Evolutionary conservation across 2,113 vertebrate genomes (phyloP).

Genomic region (Lucifuga dentata): DNA sequence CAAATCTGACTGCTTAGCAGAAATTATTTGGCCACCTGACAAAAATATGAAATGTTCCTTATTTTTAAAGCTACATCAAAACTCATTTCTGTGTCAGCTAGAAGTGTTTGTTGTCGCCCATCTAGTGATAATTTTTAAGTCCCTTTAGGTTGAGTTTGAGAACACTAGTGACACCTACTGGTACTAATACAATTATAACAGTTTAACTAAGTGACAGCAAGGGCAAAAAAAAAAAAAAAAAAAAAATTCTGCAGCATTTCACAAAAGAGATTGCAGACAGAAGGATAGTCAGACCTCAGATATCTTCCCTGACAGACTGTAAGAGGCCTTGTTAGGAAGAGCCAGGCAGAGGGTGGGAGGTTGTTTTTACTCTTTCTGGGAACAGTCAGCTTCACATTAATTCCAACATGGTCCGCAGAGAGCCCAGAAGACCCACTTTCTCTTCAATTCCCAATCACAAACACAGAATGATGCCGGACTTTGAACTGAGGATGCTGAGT

Average conservation of each 20-base stretch:
- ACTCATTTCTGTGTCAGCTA: no score
- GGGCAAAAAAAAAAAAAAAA: no score
- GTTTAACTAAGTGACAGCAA: neutral
- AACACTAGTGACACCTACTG: no score
- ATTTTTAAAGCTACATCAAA: no score
- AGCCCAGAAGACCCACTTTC: conserved; percentile 57
- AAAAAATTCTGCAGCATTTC: conserved; percentile 1
- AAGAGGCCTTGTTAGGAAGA: conserved; percentile 36
- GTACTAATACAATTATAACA: no score
- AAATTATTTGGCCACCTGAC: no score
- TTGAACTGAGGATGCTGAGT: neutral
- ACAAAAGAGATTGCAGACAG: conserved; percentile 15
- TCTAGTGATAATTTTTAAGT: no score
- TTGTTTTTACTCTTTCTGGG: conserved; percentile 39
- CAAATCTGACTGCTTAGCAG: no score
- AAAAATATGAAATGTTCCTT: no score
- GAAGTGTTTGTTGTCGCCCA: no score
- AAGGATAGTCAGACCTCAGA: conserved; percentile 9
- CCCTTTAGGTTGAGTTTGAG: no score
- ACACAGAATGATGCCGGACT: conserved; percentile 7
- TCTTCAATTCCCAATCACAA: conserved; percentile 46
- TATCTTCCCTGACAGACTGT: conserved; percentile 17
- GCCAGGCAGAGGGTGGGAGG: conserved; percentile 20
- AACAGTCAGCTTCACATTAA: conserved; percentile 52
- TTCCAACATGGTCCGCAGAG: conserved; percentile 41